Evolutionary conservation across 2,888 invertebrate species (phyloP).

Genomic region (Dicranocentrus wangi): DNA sequence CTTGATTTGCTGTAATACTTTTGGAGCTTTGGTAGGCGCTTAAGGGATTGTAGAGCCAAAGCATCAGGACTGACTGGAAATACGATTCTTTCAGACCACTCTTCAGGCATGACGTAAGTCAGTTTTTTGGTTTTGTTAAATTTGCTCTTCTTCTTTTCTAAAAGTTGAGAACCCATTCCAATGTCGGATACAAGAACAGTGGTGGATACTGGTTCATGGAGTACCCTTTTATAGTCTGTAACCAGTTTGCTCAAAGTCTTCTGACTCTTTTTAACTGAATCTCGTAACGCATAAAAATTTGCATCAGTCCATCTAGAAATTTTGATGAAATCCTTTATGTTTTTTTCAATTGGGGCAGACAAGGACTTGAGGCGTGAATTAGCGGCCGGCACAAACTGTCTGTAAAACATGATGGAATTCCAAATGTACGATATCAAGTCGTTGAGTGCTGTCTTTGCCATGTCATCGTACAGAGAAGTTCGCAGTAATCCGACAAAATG

Average conservation of each 20-base stretch:
- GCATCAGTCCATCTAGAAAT: slow-evolving; percentile 96
- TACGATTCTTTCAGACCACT: slow-evolving; percentile 4
- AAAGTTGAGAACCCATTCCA: slow-evolving; percentile 27
- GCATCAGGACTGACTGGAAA: slow-evolving; percentile 13
- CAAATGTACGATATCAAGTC: slow-evolving; percentile 77
- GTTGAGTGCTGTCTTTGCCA: background rate
- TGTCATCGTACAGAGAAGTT: slow-evolving; percentile 56
- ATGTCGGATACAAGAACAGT: slow-evolving; percentile 65
- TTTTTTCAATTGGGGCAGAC: slow-evolving; percentile 90
- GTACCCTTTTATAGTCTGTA: slow-evolving; percentile 79
- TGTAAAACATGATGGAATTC: slow-evolving; percentile 89
- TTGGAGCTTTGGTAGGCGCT: slow-evolving; percentile 63
- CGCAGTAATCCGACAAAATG: slow-evolving; percentile 81
- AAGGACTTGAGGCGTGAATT: slow-evolving; percentile 80
- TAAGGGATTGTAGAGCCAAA: slow-evolving; percentile 3
- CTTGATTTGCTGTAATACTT: slow-evolving; percentile 58
- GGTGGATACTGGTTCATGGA: slow-evolving; percentile 62
- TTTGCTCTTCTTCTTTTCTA: slow-evolving; percentile 42
- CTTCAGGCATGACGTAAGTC: slow-evolving; percentile 45
- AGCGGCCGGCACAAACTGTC: slow-evolving; percentile 84
- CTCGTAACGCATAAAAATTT: slow-evolving; percentile 94
- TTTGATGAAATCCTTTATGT: slow-evolving; percentile 93
- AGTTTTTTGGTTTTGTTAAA: slow-evolving; percentile 30
- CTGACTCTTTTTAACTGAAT: slow-evolving; percentile 90
- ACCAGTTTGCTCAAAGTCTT: slow-evolving; percentile 89